Evolutionary conservation across 2,113 vertebrate genomes (phyloP).

Genomic region (Etheostoma cragini): DNA sequence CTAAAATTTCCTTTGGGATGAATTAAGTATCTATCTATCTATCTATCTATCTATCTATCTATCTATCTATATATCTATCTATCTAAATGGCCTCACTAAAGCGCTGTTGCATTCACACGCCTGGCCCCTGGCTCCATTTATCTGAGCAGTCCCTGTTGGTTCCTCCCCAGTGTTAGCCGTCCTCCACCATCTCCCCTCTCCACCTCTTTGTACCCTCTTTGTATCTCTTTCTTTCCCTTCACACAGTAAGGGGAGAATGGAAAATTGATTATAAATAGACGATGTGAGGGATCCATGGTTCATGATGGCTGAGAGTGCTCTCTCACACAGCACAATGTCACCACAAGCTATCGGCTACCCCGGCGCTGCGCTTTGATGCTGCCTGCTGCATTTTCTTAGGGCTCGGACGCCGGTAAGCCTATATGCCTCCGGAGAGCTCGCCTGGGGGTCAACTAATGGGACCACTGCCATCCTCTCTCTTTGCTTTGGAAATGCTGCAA

Average conservation of each 20-base stretch:
- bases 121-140: constrained; percentile 70
- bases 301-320: constrained; percentile 55
- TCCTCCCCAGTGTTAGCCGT: constrained; percentile 64
- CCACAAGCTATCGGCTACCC: constrained; percentile 59
- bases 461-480: constrained; percentile 61
- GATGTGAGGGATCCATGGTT: constrained; percentile 37
- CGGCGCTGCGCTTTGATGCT: constrained; percentile 64
- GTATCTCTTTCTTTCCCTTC: neutral
- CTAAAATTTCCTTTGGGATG: too few relatives aligned
- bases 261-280: constrained; percentile 73
- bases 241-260: constrained; percentile 52
- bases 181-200: constrained; percentile 64
- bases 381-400: constrained; percentile 53
- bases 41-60: too few relatives aligned
- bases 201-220: neutral
- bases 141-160: constrained; percentile 68
- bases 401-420: constrained; percentile 66
- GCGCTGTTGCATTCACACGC: constrained; percentile 59
- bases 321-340: constrained; percentile 58
- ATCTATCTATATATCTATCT: too few relatives aligned
- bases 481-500: constrained; percentile 56
- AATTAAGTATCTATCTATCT: too few relatives aligned
- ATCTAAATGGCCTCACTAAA: constrained; percentile 51
- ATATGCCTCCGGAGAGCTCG: constrained; percentile 68
- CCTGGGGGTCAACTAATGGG: constrained; percentile 65